Percentiles rank a stretch among this genome's conserved stretches.
Evolutionary conservation across 2,797 vertebrate species (phyloP).

Genomic region (Bucorvus abyssinicus): DNA sequence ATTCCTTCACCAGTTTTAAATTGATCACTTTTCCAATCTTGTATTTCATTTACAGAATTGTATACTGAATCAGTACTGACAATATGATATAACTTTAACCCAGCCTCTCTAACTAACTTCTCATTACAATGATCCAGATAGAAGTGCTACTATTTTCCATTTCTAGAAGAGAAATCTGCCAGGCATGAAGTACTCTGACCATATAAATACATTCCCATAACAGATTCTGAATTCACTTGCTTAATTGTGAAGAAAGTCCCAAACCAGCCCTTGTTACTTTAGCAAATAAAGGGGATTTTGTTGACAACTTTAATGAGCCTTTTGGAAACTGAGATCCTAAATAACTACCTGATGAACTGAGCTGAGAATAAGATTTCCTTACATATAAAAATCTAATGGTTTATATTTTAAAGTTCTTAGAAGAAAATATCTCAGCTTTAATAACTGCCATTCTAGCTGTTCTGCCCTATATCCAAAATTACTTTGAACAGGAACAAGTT

Average conservation of each 20-base stretch:
- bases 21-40: neutral
- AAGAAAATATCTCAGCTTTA: neutral
- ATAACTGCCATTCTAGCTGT: neutral
- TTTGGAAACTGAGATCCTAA: neutral
- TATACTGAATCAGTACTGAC: neutral
- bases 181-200: neutral
- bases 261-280: neutral
- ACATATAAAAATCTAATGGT: neutral
- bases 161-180: neutral
- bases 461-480: neutral
- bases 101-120: neutral
- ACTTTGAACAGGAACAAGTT: neutral
- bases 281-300: neutral
- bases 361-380: neutral
- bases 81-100: neutral
- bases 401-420: neutral
- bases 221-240: neutral
- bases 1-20: neutral
- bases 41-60: neutral
- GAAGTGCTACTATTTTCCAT: neutral
- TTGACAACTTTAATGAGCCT: neutral
- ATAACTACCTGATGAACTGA: neutral
- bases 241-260: neutral
- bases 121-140: neutral
- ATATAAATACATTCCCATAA: neutral